A percentile compares a stretch with the other conserved stretches of the same genome.
These are phyloP conservation scores for Cylas formicarius DNA, from an alignment of 1,140 invertebrate species.

Conservation along the genomic window DNA sequence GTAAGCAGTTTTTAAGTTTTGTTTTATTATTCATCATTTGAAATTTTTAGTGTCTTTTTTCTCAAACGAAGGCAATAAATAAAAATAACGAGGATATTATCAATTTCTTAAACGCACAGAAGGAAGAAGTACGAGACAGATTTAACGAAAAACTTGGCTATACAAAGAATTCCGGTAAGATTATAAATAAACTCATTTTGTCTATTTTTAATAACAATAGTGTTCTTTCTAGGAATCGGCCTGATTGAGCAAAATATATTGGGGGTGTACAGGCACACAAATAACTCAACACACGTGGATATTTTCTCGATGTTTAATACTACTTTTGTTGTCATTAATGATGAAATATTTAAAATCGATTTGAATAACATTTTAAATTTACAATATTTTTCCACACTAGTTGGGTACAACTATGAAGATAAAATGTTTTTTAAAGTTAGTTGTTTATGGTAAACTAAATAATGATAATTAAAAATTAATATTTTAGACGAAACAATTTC, in stretches of 20 bases:
- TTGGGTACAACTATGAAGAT: background rate
- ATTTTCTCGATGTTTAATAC: conserved; percentile 9
- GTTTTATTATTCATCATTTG: too few relatives aligned
- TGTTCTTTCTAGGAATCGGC: background rate
- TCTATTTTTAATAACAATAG: background rate
- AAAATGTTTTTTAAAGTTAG: conserved; percentile 9
- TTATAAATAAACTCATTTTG: too few relatives aligned
- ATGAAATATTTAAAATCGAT: conserved; percentile 9
- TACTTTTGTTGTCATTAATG: conserved; percentile 9
- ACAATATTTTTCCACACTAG: conserved; percentile 1
- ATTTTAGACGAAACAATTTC: conserved; percentile 14
- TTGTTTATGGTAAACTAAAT: too few relatives aligned
- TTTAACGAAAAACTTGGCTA: background rate
- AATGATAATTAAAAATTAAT: too few relatives aligned
- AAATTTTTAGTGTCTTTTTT: too few relatives aligned
- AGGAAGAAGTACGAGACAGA: background rate
- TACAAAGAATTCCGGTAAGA: background rate
- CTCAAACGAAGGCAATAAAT: too few relatives aligned
- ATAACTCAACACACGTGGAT: background rate
- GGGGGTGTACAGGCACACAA: background rate
- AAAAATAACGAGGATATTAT: too few relatives aligned
- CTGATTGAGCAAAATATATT: background rate
- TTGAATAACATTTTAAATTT: conserved; percentile 2
- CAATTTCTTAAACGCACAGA: too few relatives aligned
- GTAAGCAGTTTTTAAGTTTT: too few relatives aligned